These are phyloP conservation scores for Bujurquina vittata DNA, from an alignment of 2,113 vertebrate genomes.

Conservation along the genomic window DNA sequence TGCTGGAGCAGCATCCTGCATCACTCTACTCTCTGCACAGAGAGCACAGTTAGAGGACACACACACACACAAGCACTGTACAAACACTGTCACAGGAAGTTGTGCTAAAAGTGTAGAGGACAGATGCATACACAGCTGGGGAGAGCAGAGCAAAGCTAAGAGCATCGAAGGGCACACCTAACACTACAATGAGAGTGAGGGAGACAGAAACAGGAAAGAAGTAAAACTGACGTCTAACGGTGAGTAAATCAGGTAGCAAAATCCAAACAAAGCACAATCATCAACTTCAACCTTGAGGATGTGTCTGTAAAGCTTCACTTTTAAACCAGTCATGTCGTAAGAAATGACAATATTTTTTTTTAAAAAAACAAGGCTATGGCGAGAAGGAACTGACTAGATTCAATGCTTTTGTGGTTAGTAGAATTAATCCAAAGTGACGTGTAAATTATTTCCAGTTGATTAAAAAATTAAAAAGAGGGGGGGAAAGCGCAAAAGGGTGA, in stretches of 20 bases:
- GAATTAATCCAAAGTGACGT: conserved; percentile 41
- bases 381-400: background rate
- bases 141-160: conserved; percentile 56
- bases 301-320: conserved; percentile 26
- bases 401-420: background rate
- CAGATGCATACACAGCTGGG: conserved; percentile 68
- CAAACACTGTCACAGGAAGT: conserved; percentile 62
- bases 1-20: conserved; percentile 66
- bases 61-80: conserved; percentile 33
- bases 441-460: conserved; percentile 52
- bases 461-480: conserved; percentile 42
- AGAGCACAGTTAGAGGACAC: conserved; percentile 64
- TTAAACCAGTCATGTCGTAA: conserved; percentile 23
- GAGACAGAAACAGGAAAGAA: conserved; percentile 10
- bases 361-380: background rate
- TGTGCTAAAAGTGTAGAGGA: conserved; percentile 68
- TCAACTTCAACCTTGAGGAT: conserved; percentile 49
- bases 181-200: conserved; percentile 3
- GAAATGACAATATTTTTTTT: background rate
- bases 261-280: conserved; percentile 32
- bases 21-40: conserved; percentile 52
- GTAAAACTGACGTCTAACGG: conserved; percentile 47
- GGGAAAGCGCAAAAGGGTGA: background rate
- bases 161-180: conserved; percentile 59
- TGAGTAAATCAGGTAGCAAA: conserved; percentile 40